These are phyloP conservation scores for Onychomys torridus DNA, from an alignment of 2,797 vertebrate genomes.

Conservation along the genomic window DNA sequence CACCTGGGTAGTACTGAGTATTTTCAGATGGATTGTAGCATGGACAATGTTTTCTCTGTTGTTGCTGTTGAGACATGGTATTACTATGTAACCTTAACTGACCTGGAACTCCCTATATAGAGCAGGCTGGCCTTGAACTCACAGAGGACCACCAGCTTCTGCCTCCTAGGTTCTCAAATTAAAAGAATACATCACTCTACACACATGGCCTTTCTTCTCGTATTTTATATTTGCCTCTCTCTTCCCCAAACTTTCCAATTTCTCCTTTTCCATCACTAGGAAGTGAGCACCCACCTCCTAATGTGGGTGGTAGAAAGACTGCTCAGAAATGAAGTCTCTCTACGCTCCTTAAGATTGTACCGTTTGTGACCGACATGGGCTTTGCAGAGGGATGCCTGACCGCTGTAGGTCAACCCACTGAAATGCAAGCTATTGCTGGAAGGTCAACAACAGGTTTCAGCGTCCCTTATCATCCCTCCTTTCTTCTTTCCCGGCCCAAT, in stretches of 20 bases:
- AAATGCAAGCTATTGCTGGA: background rate
- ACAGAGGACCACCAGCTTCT: too few species aligned
- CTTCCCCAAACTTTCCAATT: background rate
- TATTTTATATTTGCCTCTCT: background rate
- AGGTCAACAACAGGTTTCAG: background rate
- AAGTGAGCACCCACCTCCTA: background rate
- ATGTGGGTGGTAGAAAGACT: background rate
- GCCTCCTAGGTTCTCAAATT: background rate
- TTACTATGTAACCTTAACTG: background rate
- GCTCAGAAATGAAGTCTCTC: background rate
- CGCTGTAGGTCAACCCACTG: background rate
- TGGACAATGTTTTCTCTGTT: background rate
- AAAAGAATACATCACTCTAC: background rate
- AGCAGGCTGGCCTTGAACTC: background rate
- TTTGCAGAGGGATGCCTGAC: background rate
- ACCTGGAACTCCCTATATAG: background rate
- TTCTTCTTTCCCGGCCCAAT: background rate
- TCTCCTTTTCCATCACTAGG: background rate
- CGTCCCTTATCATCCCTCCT: slow-evolving; percentile 54
- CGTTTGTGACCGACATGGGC: background rate
- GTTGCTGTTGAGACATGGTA: background rate
- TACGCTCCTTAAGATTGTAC: background rate
- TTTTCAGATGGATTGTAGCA: background rate
- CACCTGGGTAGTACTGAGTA: background rate
- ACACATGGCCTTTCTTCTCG: background rate